phyloP scores from a whole-genome alignment of 1,140 invertebrate genomes.

The Monomorium pharaonis region DNA sequence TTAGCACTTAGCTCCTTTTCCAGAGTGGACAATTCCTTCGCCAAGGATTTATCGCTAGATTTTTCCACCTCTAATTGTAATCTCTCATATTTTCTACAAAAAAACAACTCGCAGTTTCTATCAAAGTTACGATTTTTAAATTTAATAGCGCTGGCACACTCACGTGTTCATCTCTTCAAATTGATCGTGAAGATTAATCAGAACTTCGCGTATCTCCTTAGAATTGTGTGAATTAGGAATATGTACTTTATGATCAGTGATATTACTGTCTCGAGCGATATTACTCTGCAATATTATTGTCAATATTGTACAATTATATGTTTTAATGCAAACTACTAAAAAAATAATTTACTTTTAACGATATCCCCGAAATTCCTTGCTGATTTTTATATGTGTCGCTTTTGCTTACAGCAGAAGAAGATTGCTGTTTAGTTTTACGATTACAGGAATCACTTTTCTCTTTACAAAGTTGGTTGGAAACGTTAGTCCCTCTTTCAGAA shows the following conservation, averaged over 20 bases:
- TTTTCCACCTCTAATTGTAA: slow-evolving; percentile 76
- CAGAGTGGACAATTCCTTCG: slow-evolving; percentile 79
- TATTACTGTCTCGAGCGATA: too few relatives aligned
- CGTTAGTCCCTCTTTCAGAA: slow-evolving; percentile 4
- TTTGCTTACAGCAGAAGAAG: not conserved
- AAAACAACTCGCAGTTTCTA: not conserved
- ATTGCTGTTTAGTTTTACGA: not conserved
- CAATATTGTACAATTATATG: not conserved
- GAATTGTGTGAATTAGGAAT: slow-evolving; percentile 17
- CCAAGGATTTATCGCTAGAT: slow-evolving; percentile 72
- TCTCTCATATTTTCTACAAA: slow-evolving; percentile 83
- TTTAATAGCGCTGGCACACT: slow-evolving; percentile 32
- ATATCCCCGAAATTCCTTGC: not conserved
- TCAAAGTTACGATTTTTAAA: not conserved
- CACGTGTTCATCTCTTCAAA: slow-evolving; percentile 83
- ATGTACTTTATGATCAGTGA: not conserved
- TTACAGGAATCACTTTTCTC: not conserved
- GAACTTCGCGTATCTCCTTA: slow-evolving; percentile 77
- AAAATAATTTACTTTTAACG: not conserved
- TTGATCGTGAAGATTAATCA: slow-evolving; percentile 83
- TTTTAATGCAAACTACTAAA: not conserved
- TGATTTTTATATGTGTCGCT: not conserved
- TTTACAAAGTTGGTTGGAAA: not conserved
- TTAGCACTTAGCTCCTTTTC: slow-evolving; percentile 83
- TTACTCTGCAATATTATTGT: slow-evolving; percentile 26